A percentile compares a stretch with the other conserved stretches of the same genome.
These are phyloP conservation scores for Thyatira batis DNA, from an alignment of 2,888 invertebrate genomes.

Conservation along the genomic window DNA sequence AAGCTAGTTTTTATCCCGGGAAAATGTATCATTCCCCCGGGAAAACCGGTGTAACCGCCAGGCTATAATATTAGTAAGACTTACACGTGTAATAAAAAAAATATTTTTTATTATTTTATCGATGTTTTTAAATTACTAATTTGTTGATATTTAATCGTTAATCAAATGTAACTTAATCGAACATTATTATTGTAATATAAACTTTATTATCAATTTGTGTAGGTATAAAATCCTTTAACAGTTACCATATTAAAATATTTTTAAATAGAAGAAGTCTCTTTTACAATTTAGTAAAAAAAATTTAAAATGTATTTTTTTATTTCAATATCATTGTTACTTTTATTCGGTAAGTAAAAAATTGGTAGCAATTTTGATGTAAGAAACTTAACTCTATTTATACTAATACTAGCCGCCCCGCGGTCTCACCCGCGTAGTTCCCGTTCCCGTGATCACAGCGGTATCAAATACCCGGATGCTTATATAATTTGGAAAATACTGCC, in stretches of 20 bases:
- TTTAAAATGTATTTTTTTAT: not conserved
- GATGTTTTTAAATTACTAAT: not conserved
- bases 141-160: slow-evolving; percentile 11
- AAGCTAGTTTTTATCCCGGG: too few species aligned
- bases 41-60: too few species aligned
- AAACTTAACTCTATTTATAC: too few species aligned
- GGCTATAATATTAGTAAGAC: too few species aligned
- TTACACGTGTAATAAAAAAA: not conserved
- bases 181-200: not conserved
- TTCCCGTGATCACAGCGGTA: too few species aligned
- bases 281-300: not conserved
- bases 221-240: not conserved
- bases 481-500: too few species aligned
- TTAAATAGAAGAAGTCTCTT: not conserved
- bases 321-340: not conserved
- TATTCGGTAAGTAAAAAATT: slow-evolving; percentile 3
- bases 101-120: too few species aligned
- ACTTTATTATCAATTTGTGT: not conserved
- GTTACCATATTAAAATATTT: not conserved
- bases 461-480: too few species aligned
- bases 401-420: too few species aligned
- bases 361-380: too few species aligned
- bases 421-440: too few species aligned
- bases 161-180: not conserved
- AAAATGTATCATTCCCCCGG: too few species aligned